phyloP scores from a whole-genome alignment of 2,113 vertebrate species.

The Stegostoma tigrinum region DNA sequence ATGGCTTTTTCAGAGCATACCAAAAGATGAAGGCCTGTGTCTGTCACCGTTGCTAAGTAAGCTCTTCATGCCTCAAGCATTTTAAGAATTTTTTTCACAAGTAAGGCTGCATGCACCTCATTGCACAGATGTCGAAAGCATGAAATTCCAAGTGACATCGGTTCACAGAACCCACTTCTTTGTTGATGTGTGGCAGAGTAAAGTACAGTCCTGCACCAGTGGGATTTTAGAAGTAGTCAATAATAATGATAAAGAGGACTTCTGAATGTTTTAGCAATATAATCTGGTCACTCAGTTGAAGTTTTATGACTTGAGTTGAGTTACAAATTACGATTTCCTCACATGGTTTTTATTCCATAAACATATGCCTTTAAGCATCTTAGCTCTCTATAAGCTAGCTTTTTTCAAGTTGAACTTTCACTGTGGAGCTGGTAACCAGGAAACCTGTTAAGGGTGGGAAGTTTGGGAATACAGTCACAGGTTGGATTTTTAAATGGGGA shows the following conservation, averaged over 20 bases:
- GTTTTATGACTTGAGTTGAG: not conserved
- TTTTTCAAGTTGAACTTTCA: not conserved
- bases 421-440: no score
- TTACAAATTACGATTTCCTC: not conserved
- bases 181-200: not conserved
- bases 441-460: no score
- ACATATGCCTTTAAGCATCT: not conserved
- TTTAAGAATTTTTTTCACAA: not conserved
- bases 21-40: not conserved
- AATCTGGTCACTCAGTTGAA: not conserved
- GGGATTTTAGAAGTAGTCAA: not conserved
- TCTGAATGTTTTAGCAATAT: not conserved
- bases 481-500: no score
- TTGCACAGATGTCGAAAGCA: not conserved
- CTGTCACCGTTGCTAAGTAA: not conserved
- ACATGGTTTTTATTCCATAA: not conserved
- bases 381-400: not conserved
- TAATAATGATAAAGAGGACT: not conserved
- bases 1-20: not conserved
- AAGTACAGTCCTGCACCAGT: not conserved
- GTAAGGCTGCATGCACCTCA: not conserved
- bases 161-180: not conserved
- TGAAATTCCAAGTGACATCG: not conserved
- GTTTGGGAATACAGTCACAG: no score
- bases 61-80: not conserved